Evolutionary conservation across 2,113 vertebrate species (phyloP), one percentile per base, ranked within the genome.

Genomic region (Saccopteryx leptura): DNA sequence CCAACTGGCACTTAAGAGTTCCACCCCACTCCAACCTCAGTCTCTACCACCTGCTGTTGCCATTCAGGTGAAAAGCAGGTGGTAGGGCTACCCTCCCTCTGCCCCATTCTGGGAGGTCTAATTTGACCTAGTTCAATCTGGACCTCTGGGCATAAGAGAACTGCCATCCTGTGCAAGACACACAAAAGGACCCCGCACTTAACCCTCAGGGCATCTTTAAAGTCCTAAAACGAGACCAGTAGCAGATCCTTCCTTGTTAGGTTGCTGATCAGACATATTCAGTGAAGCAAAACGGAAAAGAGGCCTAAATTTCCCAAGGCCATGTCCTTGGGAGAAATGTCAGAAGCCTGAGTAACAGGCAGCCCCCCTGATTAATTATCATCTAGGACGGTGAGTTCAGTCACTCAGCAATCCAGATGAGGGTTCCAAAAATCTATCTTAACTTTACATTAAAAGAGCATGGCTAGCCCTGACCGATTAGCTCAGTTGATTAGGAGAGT

Each of bases 51-150:
- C 90, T 88, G 90, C 88, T 71, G 92, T 46, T 84, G 93, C 71
- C 80, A 94, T 81, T 95, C 75, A 93, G 90, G 84, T 95, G 39
- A 87, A 80, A 9, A 85, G 88, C 81, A 85, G 66, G 88, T 65
- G 72, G 63, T 10, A 93, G 72, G 63, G 60, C 92, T 75, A 56
- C 11, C n/a, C 17, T 80, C 60, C 71, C 84, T 93, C 79, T 74
- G 79, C 66, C 90, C 90, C 88, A 74, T 92, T 66, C 84, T 33
- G 50, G 68, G 69, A 96, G 96, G 92, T 85, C 76, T 84, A 58
- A 68, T 79, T 14, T 93, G 95, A 97, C 95, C 95, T 92, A 85
- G 39, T 95, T 94, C 85, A 79, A 69, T 71, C 58, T 87, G 50
- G 39, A 94, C 69, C 76, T 58, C 21, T 79, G 14, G 46, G 46